Base-by-base conservation (phyloP, 2,888 invertebrate species). In the Dermolepida albohirtum region DNA sequence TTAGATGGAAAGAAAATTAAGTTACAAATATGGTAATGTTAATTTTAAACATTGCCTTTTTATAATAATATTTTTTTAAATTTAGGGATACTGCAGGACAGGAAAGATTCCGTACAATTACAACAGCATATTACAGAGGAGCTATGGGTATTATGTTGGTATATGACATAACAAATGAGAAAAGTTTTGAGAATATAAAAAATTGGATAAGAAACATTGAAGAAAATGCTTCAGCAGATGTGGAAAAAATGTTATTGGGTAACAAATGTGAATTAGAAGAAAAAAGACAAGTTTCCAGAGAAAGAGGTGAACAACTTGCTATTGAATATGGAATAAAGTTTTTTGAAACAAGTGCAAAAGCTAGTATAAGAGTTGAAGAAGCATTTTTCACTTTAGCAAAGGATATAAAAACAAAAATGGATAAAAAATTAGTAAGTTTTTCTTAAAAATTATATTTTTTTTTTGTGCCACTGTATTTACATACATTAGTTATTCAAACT, bases 131-230 rank as follows among this genome's bases (percentile, higher is more conserved):
- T 83, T 99, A 99, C 85, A 90, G 99, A 76, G 99, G 98, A 57
- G 98, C 98, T 49, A 99, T 99, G 98, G 99, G 99, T 70, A 99
- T 99, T 76, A 97, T 98, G 96, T 88, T 98, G 74, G 98, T 98
- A 43, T 99, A 99, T 84, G 99, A 99, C 85, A 98, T 99, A 76
- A 98, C 98, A 77, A 98, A 97, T 86, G 98, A 97, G 82, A 98
- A 98, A 85, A 97, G 97, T 77, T 98, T 99, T 86, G 96, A 98
- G 84, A 98, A 98, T 82, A 98, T 99, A 68, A 96, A 97, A 82
- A 98, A 98, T 83, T 99, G 98, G 98, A 96, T 99, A 75, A 88
- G 98, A 79, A 98, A 98, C 85, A 98, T 98, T 80, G 98, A 98
- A 83, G 98, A 98, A 85, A 97, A 98, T 87, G 98, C 98, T 12